These are phyloP conservation scores for Pipistrellus pipistrellus DNA, from an alignment of 2,797 vertebrate genomes.

Conservation along the genomic window DNA sequence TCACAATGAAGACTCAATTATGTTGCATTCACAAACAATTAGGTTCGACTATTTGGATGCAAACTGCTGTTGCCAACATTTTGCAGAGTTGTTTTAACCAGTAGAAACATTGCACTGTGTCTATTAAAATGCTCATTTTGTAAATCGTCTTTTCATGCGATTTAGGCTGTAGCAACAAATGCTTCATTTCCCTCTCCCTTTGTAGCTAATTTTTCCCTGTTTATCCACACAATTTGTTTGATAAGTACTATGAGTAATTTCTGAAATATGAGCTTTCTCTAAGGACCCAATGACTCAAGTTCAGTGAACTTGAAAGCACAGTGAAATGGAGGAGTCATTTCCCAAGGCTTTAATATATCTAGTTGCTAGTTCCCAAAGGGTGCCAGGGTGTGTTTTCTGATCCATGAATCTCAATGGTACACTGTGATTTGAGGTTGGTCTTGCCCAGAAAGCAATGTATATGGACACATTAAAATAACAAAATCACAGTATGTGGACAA, in stretches of 20 bases:
- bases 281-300: not conserved
- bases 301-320: not conserved
- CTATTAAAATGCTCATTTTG: constrained; percentile 82
- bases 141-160: constrained; percentile 81
- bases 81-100: constrained; percentile 75
- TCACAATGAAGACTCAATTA: constrained; percentile 80
- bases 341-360: not conserved
- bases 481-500: not conserved
- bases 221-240: constrained; percentile 50
- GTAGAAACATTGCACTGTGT: constrained; percentile 81
- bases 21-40: constrained; percentile 82
- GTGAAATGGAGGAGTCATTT: not conserved
- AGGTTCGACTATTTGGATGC: constrained; percentile 82
- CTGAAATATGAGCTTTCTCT: constrained; percentile 45
- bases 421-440: not conserved
- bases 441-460: not conserved
- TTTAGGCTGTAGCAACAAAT: constrained; percentile 79
- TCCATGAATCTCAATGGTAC: not conserved
- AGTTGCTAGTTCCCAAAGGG: not conserved
- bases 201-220: constrained; percentile 62
- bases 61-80: constrained; percentile 81
- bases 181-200: constrained; percentile 54
- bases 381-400: not conserved
- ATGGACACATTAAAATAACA: not conserved
- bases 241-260: constrained; percentile 42